Percentiles rank a stretch among this genome's conserved stretches.
phyloP scores from a whole-genome alignment of 1,140 invertebrate species.

The Pachyrhynchus sulphureomaculatus region DNA sequence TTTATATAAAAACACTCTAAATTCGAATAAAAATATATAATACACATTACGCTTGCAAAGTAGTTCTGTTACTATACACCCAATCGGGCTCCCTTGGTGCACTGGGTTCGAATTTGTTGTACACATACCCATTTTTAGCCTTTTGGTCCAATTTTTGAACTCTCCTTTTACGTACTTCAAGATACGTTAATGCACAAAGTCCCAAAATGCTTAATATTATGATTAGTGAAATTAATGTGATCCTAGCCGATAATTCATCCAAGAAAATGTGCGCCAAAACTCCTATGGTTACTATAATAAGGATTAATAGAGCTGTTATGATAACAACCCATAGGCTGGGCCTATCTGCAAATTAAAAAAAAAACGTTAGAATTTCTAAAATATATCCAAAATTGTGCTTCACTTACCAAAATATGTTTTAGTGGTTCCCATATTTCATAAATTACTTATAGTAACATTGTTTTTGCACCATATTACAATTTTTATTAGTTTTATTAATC shows the following conservation, averaged over 20 bases:
- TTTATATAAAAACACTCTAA: too few relatives aligned
- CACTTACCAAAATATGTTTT: background rate
- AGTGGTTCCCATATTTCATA: background rate
- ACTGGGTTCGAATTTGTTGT: background rate
- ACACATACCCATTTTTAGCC: conserved; percentile 2
- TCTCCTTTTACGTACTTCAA: conserved; percentile 9
- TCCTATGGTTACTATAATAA: conserved; percentile 15
- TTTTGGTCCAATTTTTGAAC: background rate
- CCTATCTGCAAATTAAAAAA: conserved; percentile 5
- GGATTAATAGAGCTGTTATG: conserved; percentile 8
- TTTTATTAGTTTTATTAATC: too few relatives aligned
- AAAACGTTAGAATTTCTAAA: background rate
- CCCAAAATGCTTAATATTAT: conserved; percentile 9
- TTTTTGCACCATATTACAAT: too few relatives aligned
- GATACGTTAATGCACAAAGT: conserved; percentile 2
- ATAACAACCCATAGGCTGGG: conserved; percentile 14
- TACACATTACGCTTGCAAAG: background rate
- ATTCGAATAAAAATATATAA: background rate
- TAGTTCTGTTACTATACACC: background rate
- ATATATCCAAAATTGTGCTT: too few relatives aligned
- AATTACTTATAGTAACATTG: background rate
- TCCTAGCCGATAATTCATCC: conserved; percentile 6
- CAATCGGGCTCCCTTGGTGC: conserved; percentile 6
- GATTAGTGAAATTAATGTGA: conserved; percentile 9
- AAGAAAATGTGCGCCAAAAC: background rate